Conservation (phyloP, 2,797 vertebrate species). For the Myripristis murdjan region DNA sequence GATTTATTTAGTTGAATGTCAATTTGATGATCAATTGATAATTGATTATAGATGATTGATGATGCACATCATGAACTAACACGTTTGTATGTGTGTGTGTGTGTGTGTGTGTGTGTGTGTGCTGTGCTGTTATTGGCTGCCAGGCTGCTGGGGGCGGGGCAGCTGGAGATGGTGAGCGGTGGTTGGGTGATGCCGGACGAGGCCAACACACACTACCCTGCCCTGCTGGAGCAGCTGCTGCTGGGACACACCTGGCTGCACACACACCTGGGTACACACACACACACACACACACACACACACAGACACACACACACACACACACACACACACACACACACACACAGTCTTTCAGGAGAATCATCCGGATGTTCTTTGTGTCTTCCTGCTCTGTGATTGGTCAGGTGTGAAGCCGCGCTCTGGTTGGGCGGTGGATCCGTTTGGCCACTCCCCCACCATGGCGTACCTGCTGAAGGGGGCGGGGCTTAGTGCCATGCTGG, state of each 20-base stretch:
- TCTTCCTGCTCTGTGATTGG: neutral
- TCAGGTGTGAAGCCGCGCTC: conserved; percentile 90
- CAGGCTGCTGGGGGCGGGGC: conserved; percentile 90
- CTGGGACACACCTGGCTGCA: conserved; percentile 97
- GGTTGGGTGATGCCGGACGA: conserved; percentile 98
- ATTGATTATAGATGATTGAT: too few species aligned
- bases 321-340: too few species aligned
- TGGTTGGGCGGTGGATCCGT: conserved; percentile 93
- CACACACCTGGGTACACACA: conserved; percentile 89
- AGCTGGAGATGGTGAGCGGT: conserved; percentile 94
- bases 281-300: too few species aligned
- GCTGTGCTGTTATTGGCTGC: conserved; percentile 56
- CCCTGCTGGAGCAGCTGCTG: conserved; percentile 92
- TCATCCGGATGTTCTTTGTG: too few species aligned
- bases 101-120: too few species aligned
- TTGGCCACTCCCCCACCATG: conserved; percentile 94
- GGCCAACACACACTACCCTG: conserved; percentile 92
- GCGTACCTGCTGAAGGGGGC: conserved; percentile 91
- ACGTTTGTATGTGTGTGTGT: too few species aligned
- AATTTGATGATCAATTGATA: too few species aligned
- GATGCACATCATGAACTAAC: too few species aligned
- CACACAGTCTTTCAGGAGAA: too few species aligned
- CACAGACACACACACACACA: too few species aligned
- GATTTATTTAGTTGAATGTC: too few species aligned
- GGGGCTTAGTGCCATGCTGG: conserved; percentile 91